A percentile compares a stretch with the other conserved stretches of the same genome.
Conservation (phyloP, 2,113 vertebrate genomes). For the Leptodactylus fuscus region DNA sequence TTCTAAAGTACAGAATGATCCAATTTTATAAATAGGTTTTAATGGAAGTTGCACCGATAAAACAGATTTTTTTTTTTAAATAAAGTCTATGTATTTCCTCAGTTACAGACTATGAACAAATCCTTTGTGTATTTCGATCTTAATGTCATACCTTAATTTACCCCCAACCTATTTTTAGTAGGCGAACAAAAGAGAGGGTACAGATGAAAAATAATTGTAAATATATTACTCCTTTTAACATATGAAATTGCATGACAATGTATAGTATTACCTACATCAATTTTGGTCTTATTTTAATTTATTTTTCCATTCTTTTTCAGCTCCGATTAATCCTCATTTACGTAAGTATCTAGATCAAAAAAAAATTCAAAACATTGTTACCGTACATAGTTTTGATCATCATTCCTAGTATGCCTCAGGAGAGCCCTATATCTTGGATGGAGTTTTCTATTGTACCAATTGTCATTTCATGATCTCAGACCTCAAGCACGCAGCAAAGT, state of each 20-base stretch:
- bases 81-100: too few species aligned
- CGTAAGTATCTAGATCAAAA: conserved; percentile 73
- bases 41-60: too few species aligned
- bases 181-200: too few species aligned
- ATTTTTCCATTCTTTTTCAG: conserved; percentile 70
- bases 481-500: too few species aligned
- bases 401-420: background rate
- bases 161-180: too few species aligned
- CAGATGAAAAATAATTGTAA: too few species aligned
- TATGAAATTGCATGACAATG: background rate
- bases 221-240: too few species aligned
- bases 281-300: background rate
- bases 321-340: conserved; percentile 83
- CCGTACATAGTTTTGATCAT: background rate
- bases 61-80: too few species aligned
- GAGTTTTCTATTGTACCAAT: background rate
- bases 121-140: too few species aligned
- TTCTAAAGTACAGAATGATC: background rate
- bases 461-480: background rate
- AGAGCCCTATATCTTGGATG: background rate
- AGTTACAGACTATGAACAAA: too few species aligned
- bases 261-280: background rate
- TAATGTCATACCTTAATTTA: too few species aligned
- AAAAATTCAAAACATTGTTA: background rate
- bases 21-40: background rate